Evolutionary conservation across 2,113 vertebrate genomes (phyloP), one percentile per base, ranked within the genome.

Genomic region (Dromaius novaehollandiae): DNA sequence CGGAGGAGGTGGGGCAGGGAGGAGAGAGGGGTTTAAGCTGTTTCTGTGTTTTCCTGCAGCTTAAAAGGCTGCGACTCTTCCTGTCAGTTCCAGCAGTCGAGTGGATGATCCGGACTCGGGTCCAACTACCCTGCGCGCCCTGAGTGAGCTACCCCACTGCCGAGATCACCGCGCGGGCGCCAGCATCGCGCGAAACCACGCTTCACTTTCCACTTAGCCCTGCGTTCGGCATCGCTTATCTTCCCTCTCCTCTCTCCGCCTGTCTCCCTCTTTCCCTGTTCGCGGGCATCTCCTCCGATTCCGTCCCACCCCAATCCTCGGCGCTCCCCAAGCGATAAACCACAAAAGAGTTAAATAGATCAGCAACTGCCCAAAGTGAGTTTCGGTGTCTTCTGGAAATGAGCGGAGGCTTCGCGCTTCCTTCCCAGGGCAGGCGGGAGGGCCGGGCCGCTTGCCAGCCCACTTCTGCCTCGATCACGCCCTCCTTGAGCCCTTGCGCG

Each of bases 321-420:
- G 24, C 6, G 42, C 32, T 11, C 25, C 30, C 9, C 42, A 30
- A 2, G 4, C 20, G 3, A 36, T n/a, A 64, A 8, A 28, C 44
- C 1, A 0, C 22, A 10, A 21, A 21, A 14, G 6, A 20, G 12
- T n/a, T 17, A 22, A 56, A 16, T 5, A 34, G 36, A 13, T 9
- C 38, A 30, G 20, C 11, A 69, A 20, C 38, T 15, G 13, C 74
- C 38, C 48, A 1, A 9, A 40, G 68, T 0, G 0, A 20, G 18
- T 5, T 38, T 34, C 6, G 6, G 8, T 0, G 9, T 16, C 22
- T 40, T 13, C 16, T 13, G 51, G 18, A 0, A 0, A 58, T 0
- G 6, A 0, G 22, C 44, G 34, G 11, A 68, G 28, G 9, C 13
- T 30, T 20, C 9, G 17, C 1, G 3, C 16, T 12, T 20, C 1